Evolutionary conservation across 2,113 vertebrate genomes (phyloP).

Genomic region (Chiloscyllium plagiosum): DNA sequence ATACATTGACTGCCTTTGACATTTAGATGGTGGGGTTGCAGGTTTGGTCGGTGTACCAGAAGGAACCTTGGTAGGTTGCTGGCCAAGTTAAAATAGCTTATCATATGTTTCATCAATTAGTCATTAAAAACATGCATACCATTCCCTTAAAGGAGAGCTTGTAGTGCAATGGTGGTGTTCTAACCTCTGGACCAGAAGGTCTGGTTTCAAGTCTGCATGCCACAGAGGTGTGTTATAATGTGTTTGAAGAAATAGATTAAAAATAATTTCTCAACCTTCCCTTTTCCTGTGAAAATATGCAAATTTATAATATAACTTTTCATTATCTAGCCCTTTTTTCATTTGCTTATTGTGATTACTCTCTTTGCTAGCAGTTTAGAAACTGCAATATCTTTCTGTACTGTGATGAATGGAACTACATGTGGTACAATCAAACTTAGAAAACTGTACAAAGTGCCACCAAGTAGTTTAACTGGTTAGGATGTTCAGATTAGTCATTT

Average conservation of each 20-base stretch:
- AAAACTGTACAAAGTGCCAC: neutral
- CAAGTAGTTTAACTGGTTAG: neutral
- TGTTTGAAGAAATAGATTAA: too few relatives aligned
- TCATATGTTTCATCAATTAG: neutral
- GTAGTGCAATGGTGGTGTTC: too few relatives aligned
- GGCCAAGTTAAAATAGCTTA: neutral
- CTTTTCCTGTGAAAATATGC: neutral
- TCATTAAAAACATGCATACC: neutral
- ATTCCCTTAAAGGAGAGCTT: too few relatives aligned
- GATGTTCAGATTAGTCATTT: neutral
- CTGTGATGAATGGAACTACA: neutral
- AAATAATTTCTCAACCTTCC: neutral
- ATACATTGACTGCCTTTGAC: neutral
- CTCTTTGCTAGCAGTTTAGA: neutral
- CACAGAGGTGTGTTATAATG: too few relatives aligned
- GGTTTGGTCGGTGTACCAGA: too few relatives aligned
- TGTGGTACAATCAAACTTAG: neutral
- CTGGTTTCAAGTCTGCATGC: too few relatives aligned
- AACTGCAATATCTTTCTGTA: neutral
- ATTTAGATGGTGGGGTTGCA: neutral
- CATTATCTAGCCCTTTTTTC: neutral
- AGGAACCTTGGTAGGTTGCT: neutral
- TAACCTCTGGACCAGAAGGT: too few relatives aligned
- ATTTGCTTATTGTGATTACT: neutral
- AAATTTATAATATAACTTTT: neutral